Conservation (phyloP, 2,113 vertebrate species). For the Percina caprodes region DNA sequence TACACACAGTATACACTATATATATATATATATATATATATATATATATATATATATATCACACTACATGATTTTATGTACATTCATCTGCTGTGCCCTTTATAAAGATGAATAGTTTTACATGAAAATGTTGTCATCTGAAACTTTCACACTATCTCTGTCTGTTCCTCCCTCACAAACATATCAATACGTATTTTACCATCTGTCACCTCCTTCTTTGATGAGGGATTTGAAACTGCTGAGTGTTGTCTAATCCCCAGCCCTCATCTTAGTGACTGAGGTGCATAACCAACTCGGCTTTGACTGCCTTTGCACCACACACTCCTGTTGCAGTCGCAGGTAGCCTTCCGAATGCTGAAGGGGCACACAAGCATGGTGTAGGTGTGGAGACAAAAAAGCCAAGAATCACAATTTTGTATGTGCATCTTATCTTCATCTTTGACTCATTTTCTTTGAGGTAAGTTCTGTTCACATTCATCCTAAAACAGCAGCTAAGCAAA, state of each 20-base stretch:
- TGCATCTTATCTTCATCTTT: neutral
- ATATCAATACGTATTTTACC: conserved; percentile 53
- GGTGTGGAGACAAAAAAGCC: conserved; percentile 6
- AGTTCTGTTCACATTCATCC: conserved; percentile 1
- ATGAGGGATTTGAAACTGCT: conserved; percentile 82
- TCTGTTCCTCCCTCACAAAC: conserved; percentile 19
- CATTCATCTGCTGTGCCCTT: neutral
- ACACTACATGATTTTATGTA: too few species aligned
- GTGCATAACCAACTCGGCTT: conserved; percentile 45
- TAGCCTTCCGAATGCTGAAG: neutral
- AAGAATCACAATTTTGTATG: conserved; percentile 8
- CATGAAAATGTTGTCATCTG: neutral
- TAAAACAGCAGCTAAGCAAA: conserved; percentile 4
- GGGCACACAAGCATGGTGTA: conserved; percentile 22
- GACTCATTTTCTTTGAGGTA: conserved; percentile 56
- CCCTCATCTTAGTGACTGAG: conserved; percentile 72
- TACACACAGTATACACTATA: too few species aligned
- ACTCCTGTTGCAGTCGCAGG: neutral
- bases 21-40: too few species aligned
- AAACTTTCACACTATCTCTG: neutral
- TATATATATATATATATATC: too few species aligned
- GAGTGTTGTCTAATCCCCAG: conserved; percentile 75
- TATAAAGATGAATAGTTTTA: neutral
- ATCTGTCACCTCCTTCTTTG: conserved; percentile 77
- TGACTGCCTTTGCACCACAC: conserved; percentile 7